phyloP scores from a whole-genome alignment of 2,113 vertebrate species.

The Crotalus viridis region DNA sequence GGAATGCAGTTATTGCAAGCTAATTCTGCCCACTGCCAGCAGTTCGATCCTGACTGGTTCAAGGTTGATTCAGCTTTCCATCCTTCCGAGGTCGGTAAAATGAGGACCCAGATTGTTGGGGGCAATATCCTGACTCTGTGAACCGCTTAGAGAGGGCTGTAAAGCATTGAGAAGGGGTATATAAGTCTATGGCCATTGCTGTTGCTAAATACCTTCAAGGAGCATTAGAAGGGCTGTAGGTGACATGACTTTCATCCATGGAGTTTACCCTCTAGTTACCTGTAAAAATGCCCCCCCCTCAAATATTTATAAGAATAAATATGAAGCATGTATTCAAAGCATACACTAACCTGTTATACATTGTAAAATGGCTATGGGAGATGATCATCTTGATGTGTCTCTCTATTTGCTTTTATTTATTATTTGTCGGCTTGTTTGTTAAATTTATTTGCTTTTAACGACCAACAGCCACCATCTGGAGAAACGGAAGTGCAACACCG shows the following conservation, averaged over 20 bases:
- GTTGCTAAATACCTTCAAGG: background rate
- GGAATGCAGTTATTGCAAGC: too few species aligned
- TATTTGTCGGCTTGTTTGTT: background rate
- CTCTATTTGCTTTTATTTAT: constrained; percentile 30
- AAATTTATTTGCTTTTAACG: constrained; percentile 14
- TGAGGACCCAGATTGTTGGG: background rate
- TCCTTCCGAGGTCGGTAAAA: background rate
- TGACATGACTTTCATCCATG: background rate
- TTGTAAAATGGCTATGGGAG: constrained; percentile 21
- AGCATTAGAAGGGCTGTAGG: background rate
- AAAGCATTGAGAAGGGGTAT: background rate
- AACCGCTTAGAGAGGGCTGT: background rate
- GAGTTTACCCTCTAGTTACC: background rate
- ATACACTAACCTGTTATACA: background rate
- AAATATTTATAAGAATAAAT: background rate
- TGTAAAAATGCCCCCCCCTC: background rate
- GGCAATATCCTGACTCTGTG: background rate
- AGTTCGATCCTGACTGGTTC: background rate
- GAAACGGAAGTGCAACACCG: constrained; percentile 86
- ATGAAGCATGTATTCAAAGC: background rate
- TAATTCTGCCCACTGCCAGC: too few species aligned
- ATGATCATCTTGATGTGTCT: constrained; percentile 21
- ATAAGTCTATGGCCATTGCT: too few species aligned
- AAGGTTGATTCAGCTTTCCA: background rate
- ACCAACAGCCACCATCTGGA: constrained; percentile 74